Evolutionary conservation across 1,140 invertebrate species (phyloP).

Genomic region (Brachionus sp.): DNA sequence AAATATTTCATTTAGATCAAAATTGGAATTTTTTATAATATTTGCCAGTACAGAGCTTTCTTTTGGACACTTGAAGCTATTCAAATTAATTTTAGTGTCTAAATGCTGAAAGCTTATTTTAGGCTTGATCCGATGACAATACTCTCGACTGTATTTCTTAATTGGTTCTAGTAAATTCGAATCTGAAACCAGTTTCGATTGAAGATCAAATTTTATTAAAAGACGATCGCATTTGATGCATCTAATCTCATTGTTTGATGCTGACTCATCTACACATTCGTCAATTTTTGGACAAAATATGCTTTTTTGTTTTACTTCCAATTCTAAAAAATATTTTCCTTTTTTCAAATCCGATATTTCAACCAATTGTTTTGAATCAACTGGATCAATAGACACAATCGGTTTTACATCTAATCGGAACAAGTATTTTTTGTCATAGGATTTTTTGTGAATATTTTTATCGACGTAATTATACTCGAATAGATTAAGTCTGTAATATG

Average conservation of each 20-base stretch:
- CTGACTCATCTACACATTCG: conserved; percentile 16
- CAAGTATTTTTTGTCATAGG: background rate
- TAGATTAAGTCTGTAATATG: background rate
- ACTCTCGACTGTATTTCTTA: background rate
- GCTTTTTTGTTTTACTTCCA: background rate
- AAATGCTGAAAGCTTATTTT: background rate
- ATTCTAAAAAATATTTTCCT: conserved; percentile 16
- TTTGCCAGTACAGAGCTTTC: background rate
- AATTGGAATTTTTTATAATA: background rate
- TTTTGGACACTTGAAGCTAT: conserved; percentile 11
- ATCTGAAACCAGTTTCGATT: background rate
- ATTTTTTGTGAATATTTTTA: background rate
- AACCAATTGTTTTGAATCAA: background rate
- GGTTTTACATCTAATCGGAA: background rate
- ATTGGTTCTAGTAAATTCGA: background rate
- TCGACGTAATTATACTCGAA: background rate
- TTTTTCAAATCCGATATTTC: background rate
- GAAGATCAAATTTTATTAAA: conserved; percentile 3
- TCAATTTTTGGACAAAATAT: background rate
- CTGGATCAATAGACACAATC: background rate
- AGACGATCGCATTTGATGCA: background rate
- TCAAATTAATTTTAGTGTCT: background rate
- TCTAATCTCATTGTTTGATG: background rate
- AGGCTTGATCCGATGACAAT: background rate
- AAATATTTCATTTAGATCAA: conserved; percentile 22